Conservation (phyloP, 2,113 vertebrate species). For the Rhizomys pruinosus region DNA sequence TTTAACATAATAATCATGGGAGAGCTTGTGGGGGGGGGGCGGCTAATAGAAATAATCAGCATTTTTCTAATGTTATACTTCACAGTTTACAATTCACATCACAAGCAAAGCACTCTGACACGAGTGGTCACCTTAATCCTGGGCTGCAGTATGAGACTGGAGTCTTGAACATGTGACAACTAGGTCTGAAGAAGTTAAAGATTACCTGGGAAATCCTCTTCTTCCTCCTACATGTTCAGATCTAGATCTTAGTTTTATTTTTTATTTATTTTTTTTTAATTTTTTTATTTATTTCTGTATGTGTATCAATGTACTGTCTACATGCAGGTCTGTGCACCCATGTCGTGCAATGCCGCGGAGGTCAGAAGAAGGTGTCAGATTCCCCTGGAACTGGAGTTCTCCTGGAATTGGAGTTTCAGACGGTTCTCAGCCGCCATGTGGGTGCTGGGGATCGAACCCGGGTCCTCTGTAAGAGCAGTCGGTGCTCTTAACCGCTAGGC, state of each 20-base stretch:
- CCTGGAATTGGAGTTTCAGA: too few species aligned
- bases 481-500: too few species aligned
- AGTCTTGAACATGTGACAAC: background rate
- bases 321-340: too few species aligned
- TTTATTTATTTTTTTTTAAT: too few species aligned
- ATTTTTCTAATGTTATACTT: background rate
- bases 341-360: too few species aligned
- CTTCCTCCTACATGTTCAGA: background rate
- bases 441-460: too few species aligned
- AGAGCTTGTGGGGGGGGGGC: background rate
- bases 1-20: background rate
- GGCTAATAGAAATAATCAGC: background rate
- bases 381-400: too few species aligned
- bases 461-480: too few species aligned
- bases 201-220: background rate
- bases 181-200: background rate
- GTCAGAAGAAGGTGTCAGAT: too few species aligned
- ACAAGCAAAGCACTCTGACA: background rate
- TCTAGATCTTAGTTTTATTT: background rate
- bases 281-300: too few species aligned
- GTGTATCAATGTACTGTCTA: too few species aligned
- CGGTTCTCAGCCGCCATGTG: too few species aligned
- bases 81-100: background rate
- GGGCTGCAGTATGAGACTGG: background rate
- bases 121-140: background rate